Evolutionary conservation across 2,888 invertebrate genomes (phyloP), one percentile per base, ranked within the genome.

Genomic region (Baccha elongata): DNA sequence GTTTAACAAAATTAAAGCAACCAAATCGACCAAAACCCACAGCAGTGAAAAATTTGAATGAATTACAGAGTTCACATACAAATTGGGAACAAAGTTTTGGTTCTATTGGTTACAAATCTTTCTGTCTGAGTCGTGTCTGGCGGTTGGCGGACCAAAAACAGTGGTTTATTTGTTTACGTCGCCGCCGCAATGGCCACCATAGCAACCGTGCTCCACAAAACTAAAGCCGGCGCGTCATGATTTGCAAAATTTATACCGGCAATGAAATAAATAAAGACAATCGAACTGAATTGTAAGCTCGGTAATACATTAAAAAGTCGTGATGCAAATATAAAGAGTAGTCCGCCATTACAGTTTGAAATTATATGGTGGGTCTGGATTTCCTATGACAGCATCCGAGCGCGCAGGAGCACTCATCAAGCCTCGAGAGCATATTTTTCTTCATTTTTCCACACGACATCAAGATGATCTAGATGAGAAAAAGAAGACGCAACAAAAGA

Each of bases 31-130:
- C 53, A 40, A 71, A 64, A 60, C 58, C 60, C 53, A 60, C 44
- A 55, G 55, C 83, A 64, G 62, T 78, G 72, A 83, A 83, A 83
- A 78, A 83, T 83, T 79, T 79, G 84, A 84, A 84, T 84, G 84
- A 84, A 84, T 84, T 84, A 79, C 84, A 64, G 69, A 74, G 73
- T 84, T 84, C 84, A 84, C 84, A 84, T 79, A 84, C 84, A 84
- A 84, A 84, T 84, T 84, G 84, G 84, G 79, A 84, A 84, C 84
- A 84, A 68, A 74, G 73, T 78, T 83, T 83, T 67, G 50, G 72
- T 78, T 83, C 84, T 84, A 84, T 84, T 84, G 84, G 84, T 84
- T 84, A 84, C 84, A 84, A 84, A 84, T 84, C 84, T 79, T 73
- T 83, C 83, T 72, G 83, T 76, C 78, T 79, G 84, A 74, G 73